A percentile compares a stretch with the other conserved stretches of the same genome.
phyloP scores from a whole-genome alignment of 1,140 invertebrate species.

The Philopotamus ludificatus region DNA sequence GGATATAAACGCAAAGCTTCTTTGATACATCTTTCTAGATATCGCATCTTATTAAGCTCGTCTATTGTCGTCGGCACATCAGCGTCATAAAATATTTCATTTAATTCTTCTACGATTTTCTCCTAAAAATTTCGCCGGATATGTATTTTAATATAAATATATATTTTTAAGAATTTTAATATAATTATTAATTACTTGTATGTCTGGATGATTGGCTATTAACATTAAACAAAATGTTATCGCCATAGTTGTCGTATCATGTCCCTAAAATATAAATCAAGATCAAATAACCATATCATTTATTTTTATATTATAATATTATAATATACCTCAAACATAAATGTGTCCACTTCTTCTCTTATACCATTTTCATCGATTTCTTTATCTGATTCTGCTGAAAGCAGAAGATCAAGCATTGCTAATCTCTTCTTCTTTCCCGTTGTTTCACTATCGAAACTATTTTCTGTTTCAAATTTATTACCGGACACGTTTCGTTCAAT shows the following conservation, averaged over 20 bases:
- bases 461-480: background rate
- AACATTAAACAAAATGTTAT: conserved; percentile 68
- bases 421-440: conserved; percentile 27
- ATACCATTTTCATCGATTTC: conserved; percentile 65
- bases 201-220: conserved; percentile 65
- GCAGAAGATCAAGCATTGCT: conserved; percentile 51
- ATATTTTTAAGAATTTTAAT: background rate
- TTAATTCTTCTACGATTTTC: conserved; percentile 57
- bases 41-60: conserved; percentile 58
- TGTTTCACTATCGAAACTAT: too few species aligned
- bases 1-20: conserved; percentile 63
- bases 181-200: conserved; percentile 47
- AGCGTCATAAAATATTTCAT: conserved; percentile 60
- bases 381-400: conserved; percentile 58
- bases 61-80: conserved; percentile 56
- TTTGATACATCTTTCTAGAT: conserved; percentile 65
- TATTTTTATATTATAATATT: background rate
- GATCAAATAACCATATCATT: background rate
- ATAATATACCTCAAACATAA: conserved; percentile 68
- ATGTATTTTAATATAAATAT: conserved; percentile 10
- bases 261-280: conserved; percentile 57
- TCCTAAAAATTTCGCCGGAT: conserved; percentile 14
- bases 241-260: conserved; percentile 77
- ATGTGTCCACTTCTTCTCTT: conserved; percentile 79
- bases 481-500: background rate